Evolutionary conservation across 2,113 vertebrate species (phyloP).

Genomic region (Neolamprologus caudopunctatus): DNA sequence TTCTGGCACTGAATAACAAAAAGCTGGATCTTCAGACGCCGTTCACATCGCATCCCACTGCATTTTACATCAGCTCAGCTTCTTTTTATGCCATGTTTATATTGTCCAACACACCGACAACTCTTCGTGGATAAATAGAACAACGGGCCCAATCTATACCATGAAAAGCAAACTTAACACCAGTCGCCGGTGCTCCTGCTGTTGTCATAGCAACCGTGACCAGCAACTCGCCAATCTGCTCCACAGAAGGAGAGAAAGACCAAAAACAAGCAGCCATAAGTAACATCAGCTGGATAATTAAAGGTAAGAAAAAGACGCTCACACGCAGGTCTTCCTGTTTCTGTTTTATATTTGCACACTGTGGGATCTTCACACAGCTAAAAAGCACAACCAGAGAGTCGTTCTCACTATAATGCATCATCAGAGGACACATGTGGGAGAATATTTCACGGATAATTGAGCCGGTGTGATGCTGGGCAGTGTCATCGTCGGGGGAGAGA

Average conservation of each 20-base stretch:
- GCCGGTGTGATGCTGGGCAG: slow-evolving; percentile 35
- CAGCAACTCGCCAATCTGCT: neutral
- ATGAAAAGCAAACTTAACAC: slow-evolving; percentile 7
- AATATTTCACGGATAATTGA: slow-evolving; percentile 58
- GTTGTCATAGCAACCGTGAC: slow-evolving; percentile 49
- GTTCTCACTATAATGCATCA: neutral
- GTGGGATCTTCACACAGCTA: neutral
- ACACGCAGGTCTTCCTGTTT: neutral
- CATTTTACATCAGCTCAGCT: neutral
- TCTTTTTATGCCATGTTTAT: neutral
- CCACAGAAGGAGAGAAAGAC: neutral
- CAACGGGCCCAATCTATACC: slow-evolving; percentile 3
- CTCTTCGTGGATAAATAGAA: neutral
- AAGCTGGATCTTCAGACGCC: slow-evolving; percentile 18
- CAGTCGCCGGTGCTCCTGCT: neutral
- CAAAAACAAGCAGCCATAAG: neutral
- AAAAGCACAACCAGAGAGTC: slow-evolving; percentile 20
- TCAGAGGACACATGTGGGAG: slow-evolving; percentile 21
- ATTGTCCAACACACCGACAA: neutral
- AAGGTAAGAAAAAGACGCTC: neutral
- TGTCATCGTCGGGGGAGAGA: slow-evolving; percentile 21
- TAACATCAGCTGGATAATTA: slow-evolving; percentile 20
- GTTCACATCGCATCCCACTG: neutral
- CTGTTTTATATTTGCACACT: neutral
- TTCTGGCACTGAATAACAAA: slow-evolving; percentile 32